Conservation (phyloP, 2,113 vertebrate genomes). For the Mixornis gularis region DNA sequence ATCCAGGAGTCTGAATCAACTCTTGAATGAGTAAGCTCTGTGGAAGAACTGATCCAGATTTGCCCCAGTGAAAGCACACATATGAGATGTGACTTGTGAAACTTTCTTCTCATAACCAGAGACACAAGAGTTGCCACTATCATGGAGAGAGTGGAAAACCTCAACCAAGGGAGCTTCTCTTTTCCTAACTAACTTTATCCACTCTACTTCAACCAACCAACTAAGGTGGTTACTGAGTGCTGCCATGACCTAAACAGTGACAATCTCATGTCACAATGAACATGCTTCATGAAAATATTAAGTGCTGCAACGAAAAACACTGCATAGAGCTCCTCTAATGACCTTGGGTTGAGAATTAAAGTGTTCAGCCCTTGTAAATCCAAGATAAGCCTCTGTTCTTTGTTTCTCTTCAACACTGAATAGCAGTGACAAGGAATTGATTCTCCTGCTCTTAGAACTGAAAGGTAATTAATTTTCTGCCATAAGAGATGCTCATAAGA, state of each 20-base stretch:
- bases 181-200: background rate
- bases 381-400: background rate
- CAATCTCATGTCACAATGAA: background rate
- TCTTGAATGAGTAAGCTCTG: background rate
- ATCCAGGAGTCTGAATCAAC: background rate
- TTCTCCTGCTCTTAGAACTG: background rate
- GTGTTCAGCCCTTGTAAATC: background rate
- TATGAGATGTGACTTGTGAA: background rate
- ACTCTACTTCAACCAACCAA: background rate
- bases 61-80: background rate
- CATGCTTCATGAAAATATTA: background rate
- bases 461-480: conserved; percentile 11
- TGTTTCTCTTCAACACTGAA: background rate
- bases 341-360: background rate
- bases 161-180: background rate
- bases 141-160: background rate
- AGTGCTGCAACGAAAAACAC: background rate
- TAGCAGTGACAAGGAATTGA: background rate
- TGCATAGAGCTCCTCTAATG: background rate
- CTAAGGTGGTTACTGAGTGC: background rate
- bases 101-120: background rate
- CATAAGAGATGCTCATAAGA: background rate
- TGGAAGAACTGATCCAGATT: background rate
- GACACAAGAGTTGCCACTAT: background rate
- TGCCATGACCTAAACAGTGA: background rate